Evolutionary conservation across 2,888 invertebrate species (phyloP), one percentile per base, ranked within the genome.

Genomic region (Plebejus melissa): DNA sequence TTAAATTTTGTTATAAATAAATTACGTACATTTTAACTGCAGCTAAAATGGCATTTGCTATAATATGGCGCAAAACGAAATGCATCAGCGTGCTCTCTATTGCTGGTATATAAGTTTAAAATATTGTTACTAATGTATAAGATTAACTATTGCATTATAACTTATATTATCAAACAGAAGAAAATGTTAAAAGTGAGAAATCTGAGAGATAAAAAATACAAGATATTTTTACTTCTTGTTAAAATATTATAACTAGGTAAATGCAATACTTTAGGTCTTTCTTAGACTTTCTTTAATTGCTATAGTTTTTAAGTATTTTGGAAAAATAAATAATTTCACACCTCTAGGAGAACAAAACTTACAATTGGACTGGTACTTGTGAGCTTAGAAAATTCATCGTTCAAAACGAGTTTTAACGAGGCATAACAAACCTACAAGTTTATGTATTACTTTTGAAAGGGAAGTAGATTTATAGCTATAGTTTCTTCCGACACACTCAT

Each of bases 11-110:
- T 38, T 38, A 3, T 41, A 41, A 70, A 70, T 70, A 22, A 41
- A 70, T 70, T 70, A 38, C 41, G 7, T n/a, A 41, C 22, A 70
- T 70, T 41, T 41, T 38, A 38, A 70, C 41, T 41, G 13, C 32
- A n/a, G 70, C 22, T 70, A 41, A 70, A 70, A 70, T 70, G 41
- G 69, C 9, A 41, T n/a, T 41, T 41, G 70, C 38, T 41, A 22
- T 70, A 69, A 70, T 70, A n/a, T 70, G 9, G 41, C 11, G 22
- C 1, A 7, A 22, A 9, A 38, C n/a, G 38, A 38, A 69, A 69
- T 69, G n/a, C 36, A 60, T 4, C 60, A 36, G 6, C n/a, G 38
- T n/a, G 28, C n/a, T 9, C 22, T 70, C 22, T 70, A 22, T 70
- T 70, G 41, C 70, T 9, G n/a, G 2, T 9, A 41, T 41, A 38